Conservation (phyloP, 1,140 invertebrate species). For the Stegodyphus dumicola region DNA sequence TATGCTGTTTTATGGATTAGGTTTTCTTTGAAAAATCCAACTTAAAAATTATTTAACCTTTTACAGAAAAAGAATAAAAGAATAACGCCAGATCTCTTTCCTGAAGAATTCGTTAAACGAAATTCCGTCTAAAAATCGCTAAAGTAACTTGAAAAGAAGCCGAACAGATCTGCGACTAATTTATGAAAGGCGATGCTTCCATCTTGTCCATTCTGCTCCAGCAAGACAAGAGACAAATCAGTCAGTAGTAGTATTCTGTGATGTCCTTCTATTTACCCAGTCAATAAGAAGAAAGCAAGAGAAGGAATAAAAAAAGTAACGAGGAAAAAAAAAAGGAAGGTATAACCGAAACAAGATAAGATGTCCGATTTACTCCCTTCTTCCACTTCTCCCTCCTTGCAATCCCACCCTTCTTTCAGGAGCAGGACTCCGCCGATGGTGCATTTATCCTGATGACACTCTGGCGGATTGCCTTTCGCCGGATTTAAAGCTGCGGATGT, state of each 20-base stretch:
- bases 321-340: neutral
- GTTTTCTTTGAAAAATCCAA: too few species aligned
- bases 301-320: too few species aligned
- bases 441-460: slow-evolving; percentile 37
- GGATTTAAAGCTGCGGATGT: slow-evolving; percentile 23
- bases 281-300: slow-evolving; percentile 13
- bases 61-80: too few species aligned
- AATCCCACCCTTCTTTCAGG: too few species aligned
- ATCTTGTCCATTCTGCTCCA: neutral
- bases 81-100: too few species aligned
- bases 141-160: too few species aligned
- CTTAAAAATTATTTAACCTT: too few species aligned
- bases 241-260: too few species aligned
- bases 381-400: neutral
- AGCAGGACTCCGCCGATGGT: too few species aligned
- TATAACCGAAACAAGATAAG: slow-evolving; percentile 24
- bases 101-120: too few species aligned
- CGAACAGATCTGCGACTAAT: neutral
- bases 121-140: too few species aligned
- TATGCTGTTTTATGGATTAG: too few species aligned
- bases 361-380: slow-evolving; percentile 1
- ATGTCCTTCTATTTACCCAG: slow-evolving; percentile 25
- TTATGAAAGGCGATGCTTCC: slow-evolving; percentile 17
- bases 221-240: neutral
- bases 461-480: slow-evolving; percentile 20